phyloP scores from a whole-genome alignment of 2,113 vertebrate species.

The Mystacornis crossleyi region DNA sequence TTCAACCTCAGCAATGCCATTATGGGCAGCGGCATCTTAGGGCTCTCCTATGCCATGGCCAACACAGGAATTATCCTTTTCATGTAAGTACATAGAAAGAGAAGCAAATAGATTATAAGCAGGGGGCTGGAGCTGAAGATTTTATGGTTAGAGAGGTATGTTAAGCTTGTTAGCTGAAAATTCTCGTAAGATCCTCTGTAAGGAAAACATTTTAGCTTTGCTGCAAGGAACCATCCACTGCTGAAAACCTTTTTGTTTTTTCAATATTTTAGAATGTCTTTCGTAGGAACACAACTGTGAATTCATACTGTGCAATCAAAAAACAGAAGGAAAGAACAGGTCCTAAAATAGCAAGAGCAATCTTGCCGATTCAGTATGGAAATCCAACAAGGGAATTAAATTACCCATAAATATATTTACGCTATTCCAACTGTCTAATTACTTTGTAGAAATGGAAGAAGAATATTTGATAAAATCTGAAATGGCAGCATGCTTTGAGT shows the following conservation, averaged over 20 bases:
- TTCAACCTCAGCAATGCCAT: conserved; percentile 98
- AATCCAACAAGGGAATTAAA: neutral
- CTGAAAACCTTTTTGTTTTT: neutral
- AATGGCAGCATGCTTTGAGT: neutral
- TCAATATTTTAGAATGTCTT: neutral
- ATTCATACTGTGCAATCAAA: neutral
- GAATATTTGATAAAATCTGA: neutral
- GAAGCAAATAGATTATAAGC: neutral
- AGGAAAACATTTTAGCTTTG: neutral
- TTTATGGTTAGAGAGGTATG: neutral
- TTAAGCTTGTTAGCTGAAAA: neutral
- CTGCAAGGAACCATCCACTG: neutral
- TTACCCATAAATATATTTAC: neutral
- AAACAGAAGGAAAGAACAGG: neutral
- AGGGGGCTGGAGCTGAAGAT: neutral
- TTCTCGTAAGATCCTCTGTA: neutral
- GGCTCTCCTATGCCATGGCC: conserved; percentile 95
- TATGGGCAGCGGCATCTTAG: conserved; percentile 97
- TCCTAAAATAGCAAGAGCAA: neutral
- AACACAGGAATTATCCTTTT: conserved; percentile 96
- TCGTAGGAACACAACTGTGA: neutral
- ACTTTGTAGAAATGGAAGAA: neutral
- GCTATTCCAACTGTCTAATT: neutral
- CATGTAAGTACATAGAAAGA: conserved; percentile 79
- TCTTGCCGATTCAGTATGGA: neutral